Evolutionary conservation across 2,888 invertebrate species (phyloP).

Genomic region (Caenorhabditis becei): DNA sequence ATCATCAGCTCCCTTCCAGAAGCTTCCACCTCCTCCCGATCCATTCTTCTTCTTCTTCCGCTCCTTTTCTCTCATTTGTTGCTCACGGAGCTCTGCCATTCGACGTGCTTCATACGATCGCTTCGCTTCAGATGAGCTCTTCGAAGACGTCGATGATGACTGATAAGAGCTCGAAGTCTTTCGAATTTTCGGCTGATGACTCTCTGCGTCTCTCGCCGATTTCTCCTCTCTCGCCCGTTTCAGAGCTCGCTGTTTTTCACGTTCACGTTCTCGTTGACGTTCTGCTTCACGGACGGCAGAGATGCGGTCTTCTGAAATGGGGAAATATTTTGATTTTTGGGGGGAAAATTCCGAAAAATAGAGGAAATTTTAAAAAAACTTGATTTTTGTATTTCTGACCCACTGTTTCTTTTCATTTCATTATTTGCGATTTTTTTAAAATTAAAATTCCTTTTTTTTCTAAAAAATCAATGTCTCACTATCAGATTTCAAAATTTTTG

Average conservation of each 20-base stretch:
- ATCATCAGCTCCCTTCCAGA: conserved; percentile 51
- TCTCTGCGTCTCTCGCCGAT: no score
- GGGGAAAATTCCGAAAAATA: conserved; percentile 3
- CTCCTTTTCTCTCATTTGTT: conserved; percentile 47
- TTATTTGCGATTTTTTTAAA: no score
- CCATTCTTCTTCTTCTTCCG: conserved; percentile 25
- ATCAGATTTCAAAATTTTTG: no score
- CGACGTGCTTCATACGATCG: conserved; percentile 48
- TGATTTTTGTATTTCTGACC: no score
- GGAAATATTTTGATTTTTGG: no score
- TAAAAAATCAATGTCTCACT: no score
- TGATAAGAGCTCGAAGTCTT: conserved; percentile 18
- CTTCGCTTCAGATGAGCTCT: conserved; percentile 8
- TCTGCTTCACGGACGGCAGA: conserved; percentile 43
- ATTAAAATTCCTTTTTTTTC: no score
- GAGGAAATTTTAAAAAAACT: neutral
- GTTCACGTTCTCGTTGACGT: conserved; percentile 48
- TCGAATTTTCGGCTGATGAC: conserved; percentile 31
- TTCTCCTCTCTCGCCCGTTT: conserved; percentile 42
- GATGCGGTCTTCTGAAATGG: conserved; percentile 51
- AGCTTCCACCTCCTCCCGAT: conserved; percentile 18
- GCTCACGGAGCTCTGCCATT: conserved; percentile 52
- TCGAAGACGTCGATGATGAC: neutral
- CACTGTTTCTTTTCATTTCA: no score
- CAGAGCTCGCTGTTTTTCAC: conserved; percentile 35